Evolutionary conservation across 2,888 invertebrate species (phyloP), one percentile per base, ranked within the genome.

Genomic region (Cephus rjabovi): DNA sequence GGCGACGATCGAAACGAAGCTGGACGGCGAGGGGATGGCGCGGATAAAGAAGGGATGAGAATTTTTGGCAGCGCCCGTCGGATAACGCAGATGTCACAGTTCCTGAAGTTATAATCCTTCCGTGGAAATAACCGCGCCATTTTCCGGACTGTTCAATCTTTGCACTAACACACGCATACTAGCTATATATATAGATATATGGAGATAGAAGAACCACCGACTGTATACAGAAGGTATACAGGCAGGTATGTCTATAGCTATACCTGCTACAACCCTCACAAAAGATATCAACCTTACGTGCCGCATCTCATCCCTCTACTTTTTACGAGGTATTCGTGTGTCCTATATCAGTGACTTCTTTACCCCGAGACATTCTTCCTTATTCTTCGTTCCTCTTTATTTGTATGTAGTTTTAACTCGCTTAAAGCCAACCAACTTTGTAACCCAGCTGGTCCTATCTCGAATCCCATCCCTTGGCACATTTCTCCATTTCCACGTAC

Each of bases 331-430:
- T 15, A 40, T 40, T 40, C 40, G 15, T 40, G 40, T 15, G 40
- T 40, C 15, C 40, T 40, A 40, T 40, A 40, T 4, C 40, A 15
- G 40, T 40, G 40, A 40, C 40, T 40, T 15, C 40, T 15, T 12
- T 15, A 12, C 40, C 70, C 33, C n/a, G 12, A 12, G 70, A 9
- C 30, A 30, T 70, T 75, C 74, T 69, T 77, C 74, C 77, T 77
- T 71, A 77, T 77, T 77, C 77, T 74, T 69, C 75, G 77, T 75
- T 75, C 77, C 75, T 77, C 77, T 74, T 75, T 77, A 77, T 77
- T 77, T 75, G 75, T 70, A 74, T 75, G 70, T 75, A 77, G 77
- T 77, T 77, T 77, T 74, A 77, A 77, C 77, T 77, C 75, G 77
- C 77, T 77, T 70, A 77, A 77, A 77, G 77, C 75, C 75, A 77